phyloP scores from a whole-genome alignment of 1,140 invertebrate genomes.

The Sipha flava region DNA sequence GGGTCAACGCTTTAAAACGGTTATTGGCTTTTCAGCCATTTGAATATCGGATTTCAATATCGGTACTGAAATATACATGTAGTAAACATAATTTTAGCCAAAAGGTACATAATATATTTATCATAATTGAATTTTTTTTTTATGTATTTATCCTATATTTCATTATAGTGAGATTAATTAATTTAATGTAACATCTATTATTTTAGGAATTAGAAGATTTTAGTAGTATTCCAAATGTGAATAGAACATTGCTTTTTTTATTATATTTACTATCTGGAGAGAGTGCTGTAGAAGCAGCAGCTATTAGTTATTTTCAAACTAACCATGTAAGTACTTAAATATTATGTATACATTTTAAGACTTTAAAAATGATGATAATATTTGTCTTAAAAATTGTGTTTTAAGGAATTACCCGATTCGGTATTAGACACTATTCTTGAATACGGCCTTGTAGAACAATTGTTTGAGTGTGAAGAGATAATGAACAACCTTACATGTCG shows the following conservation, averaged over 20 bases:
- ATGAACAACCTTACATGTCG: not conserved
- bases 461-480: constrained; percentile 1
- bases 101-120: not conserved
- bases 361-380: not conserved
- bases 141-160: not conserved
- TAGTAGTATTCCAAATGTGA: not conserved
- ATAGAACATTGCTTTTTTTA: not conserved
- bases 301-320: constrained; percentile 6
- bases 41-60: not conserved
- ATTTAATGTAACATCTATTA: not conserved
- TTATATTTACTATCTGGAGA: constrained; percentile 22
- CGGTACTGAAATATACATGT: not conserved
- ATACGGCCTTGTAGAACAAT: constrained; percentile 10
- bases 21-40: not conserved
- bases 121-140: not conserved
- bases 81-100: constrained; percentile 11
- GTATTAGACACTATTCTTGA: constrained; percentile 24
- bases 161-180: not conserved
- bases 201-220: constrained; percentile 15
- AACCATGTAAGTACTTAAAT: not conserved
- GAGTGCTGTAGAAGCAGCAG: constrained; percentile 6
- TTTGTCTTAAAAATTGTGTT: not conserved
- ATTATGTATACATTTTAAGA: not conserved
- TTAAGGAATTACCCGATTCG: not conserved
- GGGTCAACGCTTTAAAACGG: not conserved